Percentiles rank a stretch among this genome's conserved stretches.
Conservation (phyloP, 2,113 vertebrate genomes). For the Misgurnus anguillicaudatus region DNA sequence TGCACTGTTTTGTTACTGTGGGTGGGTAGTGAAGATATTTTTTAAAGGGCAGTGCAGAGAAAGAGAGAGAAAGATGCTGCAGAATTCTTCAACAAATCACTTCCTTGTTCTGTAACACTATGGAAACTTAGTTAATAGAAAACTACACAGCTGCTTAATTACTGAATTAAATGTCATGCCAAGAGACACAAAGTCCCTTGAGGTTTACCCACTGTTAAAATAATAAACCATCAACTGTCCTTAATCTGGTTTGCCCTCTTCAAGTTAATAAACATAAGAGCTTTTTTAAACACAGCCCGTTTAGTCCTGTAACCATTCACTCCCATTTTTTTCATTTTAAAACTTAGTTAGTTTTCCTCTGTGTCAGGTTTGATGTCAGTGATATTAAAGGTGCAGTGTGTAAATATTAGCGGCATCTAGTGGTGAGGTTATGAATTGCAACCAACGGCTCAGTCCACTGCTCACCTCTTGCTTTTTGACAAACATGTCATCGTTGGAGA, state of each 20-base stretch:
- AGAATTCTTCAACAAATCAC: neutral
- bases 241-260: neutral
- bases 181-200: neutral
- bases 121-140: neutral
- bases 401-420: too few species aligned
- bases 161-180: neutral
- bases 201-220: neutral
- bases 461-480: too few species aligned
- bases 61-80: constrained; percentile 33
- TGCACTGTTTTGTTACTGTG: constrained; percentile 12
- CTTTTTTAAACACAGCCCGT: too few species aligned
- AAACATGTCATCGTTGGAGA: too few species aligned
- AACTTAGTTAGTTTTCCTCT: too few species aligned
- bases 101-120: constrained; percentile 1
- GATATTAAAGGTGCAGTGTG: too few species aligned
- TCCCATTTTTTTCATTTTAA: too few species aligned
- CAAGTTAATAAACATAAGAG: neutral
- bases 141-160: neutral
- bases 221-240: neutral
- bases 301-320: too few species aligned
- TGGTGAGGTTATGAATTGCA: too few species aligned
- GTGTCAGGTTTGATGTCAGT: too few species aligned
- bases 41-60: constrained; percentile 22
- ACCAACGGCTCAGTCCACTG: too few species aligned
- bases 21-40: constrained; percentile 31